Evolutionary conservation across 2,113 vertebrate species (phyloP).

Genomic region (Engraulis encrasicolus): DNA sequence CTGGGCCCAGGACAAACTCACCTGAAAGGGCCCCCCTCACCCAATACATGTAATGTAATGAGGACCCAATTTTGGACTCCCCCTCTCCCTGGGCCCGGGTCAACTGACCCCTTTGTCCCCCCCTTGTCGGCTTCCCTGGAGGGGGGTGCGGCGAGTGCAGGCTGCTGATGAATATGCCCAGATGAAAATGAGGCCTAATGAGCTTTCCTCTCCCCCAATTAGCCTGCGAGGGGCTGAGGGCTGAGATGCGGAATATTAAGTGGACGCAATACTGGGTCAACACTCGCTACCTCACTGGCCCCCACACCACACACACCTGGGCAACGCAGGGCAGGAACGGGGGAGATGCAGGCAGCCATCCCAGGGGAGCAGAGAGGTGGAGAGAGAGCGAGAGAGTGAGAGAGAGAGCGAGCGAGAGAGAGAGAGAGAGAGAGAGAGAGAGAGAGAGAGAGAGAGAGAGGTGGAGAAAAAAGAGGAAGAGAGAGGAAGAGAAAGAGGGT

Average conservation of each 20-base stretch:
- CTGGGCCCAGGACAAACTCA: too few relatives aligned
- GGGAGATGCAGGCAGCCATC: constrained; percentile 8
- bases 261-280: constrained; percentile 57
- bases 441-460: neutral
- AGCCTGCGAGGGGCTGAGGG: constrained; percentile 50
- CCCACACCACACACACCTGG: too few relatives aligned
- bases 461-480: neutral
- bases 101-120: too few relatives aligned
- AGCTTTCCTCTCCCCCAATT: constrained; percentile 57
- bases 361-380: neutral
- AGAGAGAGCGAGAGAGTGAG: neutral
- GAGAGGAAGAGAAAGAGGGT: neutral
- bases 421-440: neutral
- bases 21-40: too few relatives aligned
- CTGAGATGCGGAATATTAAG: constrained; percentile 55
- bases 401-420: neutral
- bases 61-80: too few relatives aligned
- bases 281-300: constrained; percentile 49
- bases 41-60: too few relatives aligned
- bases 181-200: constrained; percentile 58
- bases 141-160: too few relatives aligned
- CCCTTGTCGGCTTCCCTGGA: too few relatives aligned
- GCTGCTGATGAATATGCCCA: constrained; percentile 58
- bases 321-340: constrained; percentile 11
- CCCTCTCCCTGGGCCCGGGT: too few relatives aligned